Conservation (phyloP, 2,797 vertebrate species). For the Lepus oiostolus region DNA sequence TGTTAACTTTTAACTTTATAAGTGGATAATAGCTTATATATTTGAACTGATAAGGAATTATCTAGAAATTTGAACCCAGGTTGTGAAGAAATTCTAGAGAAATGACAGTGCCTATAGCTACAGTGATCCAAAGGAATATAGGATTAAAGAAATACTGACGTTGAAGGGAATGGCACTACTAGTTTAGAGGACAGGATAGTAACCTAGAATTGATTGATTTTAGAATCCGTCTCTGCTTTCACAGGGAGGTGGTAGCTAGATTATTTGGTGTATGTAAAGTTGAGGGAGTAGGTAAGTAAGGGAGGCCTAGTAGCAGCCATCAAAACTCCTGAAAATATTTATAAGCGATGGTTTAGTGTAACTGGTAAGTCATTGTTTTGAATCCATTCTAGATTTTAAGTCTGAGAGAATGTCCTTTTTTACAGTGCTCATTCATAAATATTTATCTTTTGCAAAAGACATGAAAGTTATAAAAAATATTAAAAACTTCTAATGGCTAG, state of each 20-base stretch:
- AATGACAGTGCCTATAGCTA: not conserved
- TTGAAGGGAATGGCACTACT: not conserved
- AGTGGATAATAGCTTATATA: not conserved
- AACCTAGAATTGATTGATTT: not conserved
- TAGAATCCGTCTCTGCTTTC: not conserved
- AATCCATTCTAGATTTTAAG: not conserved
- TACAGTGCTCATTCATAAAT: not conserved
- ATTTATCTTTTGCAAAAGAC: slow-evolving; percentile 12
- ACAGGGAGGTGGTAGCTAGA: not conserved
- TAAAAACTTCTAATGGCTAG: slow-evolving; percentile 4
- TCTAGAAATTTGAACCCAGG: not conserved
- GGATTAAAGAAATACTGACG: not conserved
- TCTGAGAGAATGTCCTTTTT: not conserved
- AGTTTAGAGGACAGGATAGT: not conserved
- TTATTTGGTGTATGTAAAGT: not conserved
- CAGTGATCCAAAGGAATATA: not conserved
- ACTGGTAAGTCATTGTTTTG: not conserved
- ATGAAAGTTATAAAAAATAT: not conserved
- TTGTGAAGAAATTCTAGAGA: slow-evolving; percentile 42
- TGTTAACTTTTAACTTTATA: slow-evolving; percentile 54
- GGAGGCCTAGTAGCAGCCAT: not conserved
- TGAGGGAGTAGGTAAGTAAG: not conserved
- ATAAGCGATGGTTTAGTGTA: not conserved
- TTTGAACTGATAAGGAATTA: not conserved
- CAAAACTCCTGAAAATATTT: not conserved